These are phyloP conservation scores for Nephrotoma appendiculata DNA, from an alignment of 2,888 invertebrate genomes.

Conservation along the genomic window DNA sequence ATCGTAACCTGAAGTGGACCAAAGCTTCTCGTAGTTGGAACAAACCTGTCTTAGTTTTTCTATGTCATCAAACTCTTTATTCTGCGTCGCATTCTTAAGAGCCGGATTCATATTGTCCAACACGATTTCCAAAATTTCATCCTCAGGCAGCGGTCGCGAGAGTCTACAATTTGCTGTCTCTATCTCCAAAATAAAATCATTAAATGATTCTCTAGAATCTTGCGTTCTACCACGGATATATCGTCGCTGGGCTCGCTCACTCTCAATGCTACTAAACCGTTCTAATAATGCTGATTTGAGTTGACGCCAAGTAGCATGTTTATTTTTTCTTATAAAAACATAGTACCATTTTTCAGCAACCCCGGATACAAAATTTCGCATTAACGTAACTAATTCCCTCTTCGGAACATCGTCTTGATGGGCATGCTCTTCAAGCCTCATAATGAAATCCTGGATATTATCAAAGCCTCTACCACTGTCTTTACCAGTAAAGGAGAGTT, in stretches of 20 bases:
- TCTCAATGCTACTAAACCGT: not conserved
- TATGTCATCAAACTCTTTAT: too few relatives aligned
- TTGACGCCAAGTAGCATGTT: not conserved
- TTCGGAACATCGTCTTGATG: not conserved
- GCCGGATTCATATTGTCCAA: too few relatives aligned
- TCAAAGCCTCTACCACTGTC: not conserved
- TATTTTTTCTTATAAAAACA: not conserved
- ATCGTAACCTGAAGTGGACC: too few relatives aligned
- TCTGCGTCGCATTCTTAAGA: too few relatives aligned
- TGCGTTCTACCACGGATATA: too few relatives aligned
- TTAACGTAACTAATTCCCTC: not conserved
- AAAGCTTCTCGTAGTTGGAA: too few relatives aligned
- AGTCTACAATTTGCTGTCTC: too few relatives aligned
- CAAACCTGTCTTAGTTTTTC: too few relatives aligned
- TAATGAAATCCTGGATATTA: not conserved
- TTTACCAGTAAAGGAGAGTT: not conserved
- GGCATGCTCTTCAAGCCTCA: not conserved
- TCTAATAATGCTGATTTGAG: not conserved
- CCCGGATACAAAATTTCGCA: not conserved
- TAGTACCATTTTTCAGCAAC: not conserved
- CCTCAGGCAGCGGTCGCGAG: too few relatives aligned
- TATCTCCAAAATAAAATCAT: too few relatives aligned
- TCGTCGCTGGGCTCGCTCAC: not conserved
- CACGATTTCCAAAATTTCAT: too few relatives aligned
- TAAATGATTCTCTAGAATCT: too few relatives aligned